Conservation (phyloP, 2,888 invertebrate genomes). For the Prosopocoilus inquinatus region DNA sequence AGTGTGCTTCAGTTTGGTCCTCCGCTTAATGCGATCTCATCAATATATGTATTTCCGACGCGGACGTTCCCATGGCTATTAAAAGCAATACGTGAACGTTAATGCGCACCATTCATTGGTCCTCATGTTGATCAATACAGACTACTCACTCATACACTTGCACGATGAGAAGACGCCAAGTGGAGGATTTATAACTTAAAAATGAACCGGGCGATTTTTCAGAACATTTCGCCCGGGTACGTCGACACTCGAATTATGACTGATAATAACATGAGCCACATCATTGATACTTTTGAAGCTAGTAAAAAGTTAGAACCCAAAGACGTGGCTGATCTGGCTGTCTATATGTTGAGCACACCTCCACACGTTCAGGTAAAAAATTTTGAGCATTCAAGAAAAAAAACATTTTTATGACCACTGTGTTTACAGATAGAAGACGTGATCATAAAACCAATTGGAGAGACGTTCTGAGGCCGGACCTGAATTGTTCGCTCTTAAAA, state of each 20-base stretch:
- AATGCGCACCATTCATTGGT: not conserved
- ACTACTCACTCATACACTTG: not conserved
- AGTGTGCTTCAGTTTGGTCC: not conserved
- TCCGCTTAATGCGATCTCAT: too few species aligned
- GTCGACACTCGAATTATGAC: conserved; percentile 16
- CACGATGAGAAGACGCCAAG: not conserved
- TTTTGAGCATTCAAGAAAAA: too few species aligned
- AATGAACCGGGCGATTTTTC: too few species aligned
- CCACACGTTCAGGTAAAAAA: conserved; percentile 6
- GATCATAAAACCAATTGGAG: too few species aligned
- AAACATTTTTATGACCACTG: too few species aligned
- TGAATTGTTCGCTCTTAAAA: too few species aligned
- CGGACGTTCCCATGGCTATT: too few species aligned
- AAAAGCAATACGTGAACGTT: too few species aligned
- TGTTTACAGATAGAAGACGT: too few species aligned
- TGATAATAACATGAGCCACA: conserved; percentile 8
- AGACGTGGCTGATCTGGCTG: not conserved
- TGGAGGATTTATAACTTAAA: not conserved
- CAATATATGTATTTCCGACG: too few species aligned
- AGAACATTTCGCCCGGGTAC: not conserved
- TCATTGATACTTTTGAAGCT: not conserved
- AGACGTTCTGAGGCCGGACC: too few species aligned
- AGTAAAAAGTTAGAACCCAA: not conserved
- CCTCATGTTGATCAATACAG: too few species aligned
- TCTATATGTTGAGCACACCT: conserved; percentile 2